Evolutionary conservation across 1,140 invertebrate species (phyloP).

Genomic region (Nomia melanderi): DNA sequence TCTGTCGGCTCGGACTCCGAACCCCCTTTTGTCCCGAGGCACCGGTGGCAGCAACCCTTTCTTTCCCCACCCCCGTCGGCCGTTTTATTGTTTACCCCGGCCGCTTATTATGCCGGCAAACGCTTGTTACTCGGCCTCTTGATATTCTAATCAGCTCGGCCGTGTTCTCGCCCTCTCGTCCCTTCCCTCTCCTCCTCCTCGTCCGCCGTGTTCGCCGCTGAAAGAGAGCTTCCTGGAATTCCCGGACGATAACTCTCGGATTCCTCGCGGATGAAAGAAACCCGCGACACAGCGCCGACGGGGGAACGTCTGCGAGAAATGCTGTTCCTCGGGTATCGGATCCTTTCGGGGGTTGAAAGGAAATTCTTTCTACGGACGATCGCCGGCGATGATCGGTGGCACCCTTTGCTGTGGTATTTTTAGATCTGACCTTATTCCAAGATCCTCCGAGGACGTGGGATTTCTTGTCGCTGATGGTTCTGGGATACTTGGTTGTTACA

Average conservation of each 20-base stretch:
- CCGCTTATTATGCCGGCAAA: constrained; percentile 54
- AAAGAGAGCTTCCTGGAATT: constrained; percentile 59
- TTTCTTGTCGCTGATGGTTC: too few species aligned
- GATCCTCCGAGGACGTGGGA: too few species aligned
- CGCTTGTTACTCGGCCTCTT: constrained; percentile 48
- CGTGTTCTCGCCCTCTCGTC: constrained; percentile 9
- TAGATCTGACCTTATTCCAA: neutral
- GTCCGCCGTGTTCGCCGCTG: neutral
- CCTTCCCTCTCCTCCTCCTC: neutral
- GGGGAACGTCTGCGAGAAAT: constrained; percentile 50
- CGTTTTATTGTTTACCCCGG: constrained; percentile 71
- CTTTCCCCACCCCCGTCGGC: constrained; percentile 30
- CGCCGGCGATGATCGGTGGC: constrained; percentile 36
- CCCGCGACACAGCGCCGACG: constrained; percentile 48
- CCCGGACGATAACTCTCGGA: constrained; percentile 57
- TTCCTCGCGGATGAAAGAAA: constrained; percentile 61
- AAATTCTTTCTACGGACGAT: constrained; percentile 53
- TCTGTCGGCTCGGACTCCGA: constrained; percentile 56
- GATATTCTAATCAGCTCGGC: constrained; percentile 65
- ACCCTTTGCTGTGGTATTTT: neutral
- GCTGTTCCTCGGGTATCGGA: constrained; percentile 51
- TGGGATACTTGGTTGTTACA: too few species aligned
- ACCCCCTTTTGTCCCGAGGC: constrained; percentile 51
- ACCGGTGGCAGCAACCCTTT: constrained; percentile 22
- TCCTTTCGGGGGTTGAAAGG: constrained; percentile 40